Evolutionary conservation across 2,797 vertebrate genomes (phyloP).

Genomic region (Danio albolineatus): DNA sequence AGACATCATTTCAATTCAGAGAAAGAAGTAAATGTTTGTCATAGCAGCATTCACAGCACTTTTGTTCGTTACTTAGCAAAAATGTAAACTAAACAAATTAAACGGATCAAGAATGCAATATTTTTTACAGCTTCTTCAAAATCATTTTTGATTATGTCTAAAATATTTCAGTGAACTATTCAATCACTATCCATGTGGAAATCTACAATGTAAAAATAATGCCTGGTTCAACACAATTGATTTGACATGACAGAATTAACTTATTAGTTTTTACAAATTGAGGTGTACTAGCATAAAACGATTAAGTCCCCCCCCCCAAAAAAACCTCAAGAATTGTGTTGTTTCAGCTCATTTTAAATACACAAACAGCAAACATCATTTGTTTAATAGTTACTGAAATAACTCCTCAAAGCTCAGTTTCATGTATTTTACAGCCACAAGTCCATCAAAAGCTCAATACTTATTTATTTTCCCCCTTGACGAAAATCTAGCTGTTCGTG

Average conservation of each 20-base stretch:
- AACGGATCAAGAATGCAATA: background rate
- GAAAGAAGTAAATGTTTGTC: background rate
- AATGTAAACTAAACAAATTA: background rate
- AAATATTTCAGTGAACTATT: background rate
- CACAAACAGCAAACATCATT: too few species aligned
- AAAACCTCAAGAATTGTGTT: too few species aligned
- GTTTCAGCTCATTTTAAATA: too few species aligned
- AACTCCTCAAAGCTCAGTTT: background rate
- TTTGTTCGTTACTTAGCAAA: background rate
- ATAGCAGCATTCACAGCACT: background rate
- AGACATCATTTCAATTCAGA: constrained; percentile 7
- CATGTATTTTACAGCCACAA: background rate
- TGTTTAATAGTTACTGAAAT: background rate
- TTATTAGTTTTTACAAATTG: too few species aligned
- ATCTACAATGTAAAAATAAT: background rate
- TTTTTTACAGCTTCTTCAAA: background rate
- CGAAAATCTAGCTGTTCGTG: background rate
- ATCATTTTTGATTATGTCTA: background rate
- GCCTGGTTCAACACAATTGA: too few species aligned
- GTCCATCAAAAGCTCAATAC: background rate
- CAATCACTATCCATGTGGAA: background rate
- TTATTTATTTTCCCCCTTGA: too few species aligned
- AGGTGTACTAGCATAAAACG: too few species aligned
- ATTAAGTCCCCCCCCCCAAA: too few species aligned
- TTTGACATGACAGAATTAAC: too few species aligned